Percentiles rank a stretch among this genome's conserved stretches.
These are phyloP conservation scores for Marasmarcha lunaedactyla DNA, from an alignment of 2,888 invertebrate species.

Conservation along the genomic window DNA sequence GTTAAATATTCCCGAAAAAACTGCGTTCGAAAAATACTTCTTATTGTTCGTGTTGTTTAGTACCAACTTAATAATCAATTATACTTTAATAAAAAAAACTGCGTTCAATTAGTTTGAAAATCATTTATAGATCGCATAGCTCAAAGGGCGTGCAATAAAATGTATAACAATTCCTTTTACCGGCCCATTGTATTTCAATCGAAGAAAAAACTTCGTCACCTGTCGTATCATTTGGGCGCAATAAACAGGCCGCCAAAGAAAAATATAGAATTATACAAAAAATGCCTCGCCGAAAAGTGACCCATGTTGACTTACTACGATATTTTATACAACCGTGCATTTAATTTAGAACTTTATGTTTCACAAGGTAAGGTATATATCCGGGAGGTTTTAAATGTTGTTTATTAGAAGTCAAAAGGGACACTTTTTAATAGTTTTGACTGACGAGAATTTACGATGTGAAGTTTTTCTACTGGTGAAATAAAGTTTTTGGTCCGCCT, in stretches of 20 bases:
- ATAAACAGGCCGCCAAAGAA: constrained; percentile 64
- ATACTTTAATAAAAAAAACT: too few species aligned
- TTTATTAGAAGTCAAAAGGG: constrained; percentile 29
- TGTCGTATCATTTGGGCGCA: constrained; percentile 69
- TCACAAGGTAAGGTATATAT: constrained; percentile 18
- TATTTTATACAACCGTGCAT: constrained; percentile 17
- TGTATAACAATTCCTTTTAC: constrained; percentile 55
- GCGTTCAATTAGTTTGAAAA: not conserved
- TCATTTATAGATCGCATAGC: constrained; percentile 23
- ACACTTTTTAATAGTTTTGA: constrained; percentile 60
- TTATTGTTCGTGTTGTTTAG: too few species aligned
- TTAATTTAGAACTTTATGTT: not conserved
- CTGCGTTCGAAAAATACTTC: too few species aligned
- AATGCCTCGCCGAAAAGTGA: constrained; percentile 48
- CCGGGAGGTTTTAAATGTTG: constrained; percentile 8
- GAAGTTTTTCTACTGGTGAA: constrained; percentile 50
- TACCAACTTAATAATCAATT: too few species aligned
- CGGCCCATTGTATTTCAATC: constrained; percentile 23
- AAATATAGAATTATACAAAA: constrained; percentile 50
- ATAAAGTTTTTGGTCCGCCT: constrained; percentile 52
- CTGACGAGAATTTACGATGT: constrained; percentile 65
- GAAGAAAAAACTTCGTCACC: constrained; percentile 56
- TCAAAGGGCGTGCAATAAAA: constrained; percentile 57
- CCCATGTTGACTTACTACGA: constrained; percentile 46
- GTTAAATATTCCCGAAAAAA: too few species aligned